Evolutionary conservation across 2,113 vertebrate genomes (phyloP).

Genomic region (Columba janthina): DNA sequence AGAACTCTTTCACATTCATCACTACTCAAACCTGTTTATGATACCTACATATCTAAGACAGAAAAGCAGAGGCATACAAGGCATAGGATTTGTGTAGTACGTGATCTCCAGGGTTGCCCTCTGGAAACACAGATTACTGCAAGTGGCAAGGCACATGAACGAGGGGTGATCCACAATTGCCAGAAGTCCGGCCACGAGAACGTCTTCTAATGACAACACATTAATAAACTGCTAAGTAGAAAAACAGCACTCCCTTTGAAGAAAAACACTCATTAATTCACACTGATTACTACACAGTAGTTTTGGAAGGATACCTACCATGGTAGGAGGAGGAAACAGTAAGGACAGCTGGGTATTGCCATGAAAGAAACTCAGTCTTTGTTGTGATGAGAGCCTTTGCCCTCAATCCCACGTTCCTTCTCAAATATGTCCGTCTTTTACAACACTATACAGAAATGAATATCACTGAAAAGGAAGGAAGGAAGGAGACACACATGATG

Average conservation of each 20-base stretch:
- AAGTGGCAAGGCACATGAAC: background rate
- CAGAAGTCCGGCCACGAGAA: background rate
- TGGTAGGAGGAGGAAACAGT: slow-evolving; percentile 12
- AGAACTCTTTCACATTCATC: background rate
- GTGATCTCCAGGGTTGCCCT: background rate
- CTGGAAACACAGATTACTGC: background rate
- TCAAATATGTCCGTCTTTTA: background rate
- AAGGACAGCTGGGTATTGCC: background rate
- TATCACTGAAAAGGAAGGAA: slow-evolving; percentile 41
- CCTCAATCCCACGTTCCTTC: background rate
- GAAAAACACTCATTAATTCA: slow-evolving; percentile 10
- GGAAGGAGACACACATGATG: slow-evolving; percentile 60
- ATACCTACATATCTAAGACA: slow-evolving; percentile 31
- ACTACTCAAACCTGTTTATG: background rate
- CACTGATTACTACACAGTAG: background rate
- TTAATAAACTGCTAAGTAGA: slow-evolving; percentile 17
- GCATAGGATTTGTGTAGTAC: background rate
- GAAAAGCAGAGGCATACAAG: slow-evolving; percentile 22
- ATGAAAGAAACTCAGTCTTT: background rate
- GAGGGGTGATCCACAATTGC: background rate
- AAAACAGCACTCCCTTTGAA: background rate
- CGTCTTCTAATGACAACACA: background rate
- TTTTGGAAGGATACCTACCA: slow-evolving; percentile 57
- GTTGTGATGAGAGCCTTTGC: background rate
- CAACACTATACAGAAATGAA: background rate